A percentile compares a stretch with the other conserved stretches of the same genome.
Conservation (phyloP, 1,140 invertebrate species). For the Diuraphis noxia region DNA sequence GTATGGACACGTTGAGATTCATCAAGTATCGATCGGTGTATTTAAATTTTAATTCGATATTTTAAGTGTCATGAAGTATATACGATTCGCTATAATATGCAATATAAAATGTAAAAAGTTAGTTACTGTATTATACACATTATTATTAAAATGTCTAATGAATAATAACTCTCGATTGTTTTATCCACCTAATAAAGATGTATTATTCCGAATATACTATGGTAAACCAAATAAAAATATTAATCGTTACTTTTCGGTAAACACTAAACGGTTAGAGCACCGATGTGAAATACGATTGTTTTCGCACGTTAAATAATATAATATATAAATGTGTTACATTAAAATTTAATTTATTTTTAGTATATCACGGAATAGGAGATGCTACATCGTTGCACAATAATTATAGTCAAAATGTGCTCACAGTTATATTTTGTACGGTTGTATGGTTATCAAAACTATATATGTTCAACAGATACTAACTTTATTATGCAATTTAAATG, state of each 20-base stretch:
- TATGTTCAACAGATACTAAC: background rate
- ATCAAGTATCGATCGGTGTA: background rate
- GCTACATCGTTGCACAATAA: no score
- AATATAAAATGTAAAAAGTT: background rate
- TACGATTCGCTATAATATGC: background rate
- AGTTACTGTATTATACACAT: background rate
- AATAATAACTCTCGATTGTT: background rate
- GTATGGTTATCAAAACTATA: background rate
- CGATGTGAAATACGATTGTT: background rate
- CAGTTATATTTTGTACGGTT: background rate
- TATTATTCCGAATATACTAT: background rate
- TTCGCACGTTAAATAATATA: background rate
- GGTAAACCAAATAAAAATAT: background rate
- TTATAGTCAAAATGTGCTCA: background rate
- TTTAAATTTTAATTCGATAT: background rate
- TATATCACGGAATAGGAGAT: background rate
- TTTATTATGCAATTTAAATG: background rate
- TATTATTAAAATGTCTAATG: background rate
- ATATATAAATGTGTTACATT: background rate
- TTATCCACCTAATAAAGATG: background rate
- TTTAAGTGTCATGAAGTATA: background rate
- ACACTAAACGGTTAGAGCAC: no score
- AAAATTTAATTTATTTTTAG: slow-evolving; percentile 7
- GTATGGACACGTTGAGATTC: background rate
- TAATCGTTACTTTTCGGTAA: background rate